These are phyloP conservation scores for Scrobipalpa costella DNA, from an alignment of 2,888 invertebrate species.

Conservation along the genomic window DNA sequence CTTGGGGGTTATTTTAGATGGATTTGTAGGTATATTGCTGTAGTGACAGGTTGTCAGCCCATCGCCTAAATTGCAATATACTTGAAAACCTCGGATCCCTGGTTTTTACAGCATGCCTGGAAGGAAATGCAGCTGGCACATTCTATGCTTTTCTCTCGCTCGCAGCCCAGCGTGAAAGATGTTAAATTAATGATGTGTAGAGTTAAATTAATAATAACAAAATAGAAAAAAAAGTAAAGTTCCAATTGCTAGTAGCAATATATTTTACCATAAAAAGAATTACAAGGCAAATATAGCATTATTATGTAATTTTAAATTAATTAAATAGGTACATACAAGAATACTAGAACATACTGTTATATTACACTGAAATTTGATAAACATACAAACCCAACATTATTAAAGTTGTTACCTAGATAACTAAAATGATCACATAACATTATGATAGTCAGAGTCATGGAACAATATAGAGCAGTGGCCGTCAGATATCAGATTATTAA, in stretches of 20 bases:
- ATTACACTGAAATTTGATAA: constrained; percentile 11
- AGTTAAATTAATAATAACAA: no score
- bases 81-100: no score
- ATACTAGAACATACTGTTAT: constrained; percentile 9
- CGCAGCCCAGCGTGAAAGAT: no score
- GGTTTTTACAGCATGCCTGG: no score
- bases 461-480: constrained; percentile 4
- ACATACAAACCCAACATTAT: constrained; percentile 12
- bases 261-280: constrained; percentile 32
- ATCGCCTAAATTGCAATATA: no score
- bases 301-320: constrained; percentile 54
- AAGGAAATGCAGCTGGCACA: no score
- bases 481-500: not conserved
- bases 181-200: no score
- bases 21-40: no score
- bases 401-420: constrained; percentile 1
- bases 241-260: constrained; percentile 15
- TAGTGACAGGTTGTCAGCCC: no score
- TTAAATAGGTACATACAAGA: constrained; percentile 16
- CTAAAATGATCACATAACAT: constrained; percentile 9
- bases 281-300: constrained; percentile 50
- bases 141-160: no score
- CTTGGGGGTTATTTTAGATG: no score
- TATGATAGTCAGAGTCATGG: constrained; percentile 12
- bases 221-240: constrained; percentile 2